Conservation (phyloP, 2,888 invertebrate genomes). For the Sphaeridia pumilis region DNA sequence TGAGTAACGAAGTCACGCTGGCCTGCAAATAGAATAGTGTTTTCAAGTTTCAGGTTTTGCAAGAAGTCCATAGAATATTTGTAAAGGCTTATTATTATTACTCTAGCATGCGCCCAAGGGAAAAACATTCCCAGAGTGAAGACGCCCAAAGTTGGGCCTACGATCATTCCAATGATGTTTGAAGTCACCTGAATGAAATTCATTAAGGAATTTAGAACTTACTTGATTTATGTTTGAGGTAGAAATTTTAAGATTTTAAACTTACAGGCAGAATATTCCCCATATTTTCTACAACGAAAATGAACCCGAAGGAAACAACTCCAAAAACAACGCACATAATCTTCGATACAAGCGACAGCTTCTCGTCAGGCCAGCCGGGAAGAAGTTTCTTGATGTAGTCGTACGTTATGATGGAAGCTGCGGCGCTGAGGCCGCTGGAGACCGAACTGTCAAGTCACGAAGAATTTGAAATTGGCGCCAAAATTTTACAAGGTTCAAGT, state of each 20-base stretch:
- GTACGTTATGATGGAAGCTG: constrained; percentile 45
- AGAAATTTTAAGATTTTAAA: constrained; percentile 8
- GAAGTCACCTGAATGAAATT: constrained; percentile 6
- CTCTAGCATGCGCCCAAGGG: constrained; percentile 72
- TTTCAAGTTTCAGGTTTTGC: not conserved
- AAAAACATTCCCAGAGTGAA: constrained; percentile 81
- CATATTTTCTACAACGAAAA: constrained; percentile 44
- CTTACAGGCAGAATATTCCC: constrained; percentile 43
- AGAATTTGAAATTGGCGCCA: not conserved
- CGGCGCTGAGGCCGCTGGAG: constrained; percentile 47
- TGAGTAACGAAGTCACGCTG: not conserved
- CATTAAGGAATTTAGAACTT: not conserved
- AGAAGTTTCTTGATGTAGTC: constrained; percentile 38
- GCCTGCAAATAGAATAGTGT: not conserved
- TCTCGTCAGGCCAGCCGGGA: constrained; percentile 37
- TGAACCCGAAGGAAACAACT: constrained; percentile 42
- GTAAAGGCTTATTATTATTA: constrained; percentile 38
- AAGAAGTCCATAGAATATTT: not conserved
- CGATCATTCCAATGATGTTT: constrained; percentile 70
- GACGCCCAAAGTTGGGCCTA: constrained; percentile 73
- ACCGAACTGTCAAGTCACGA: constrained; percentile 44
- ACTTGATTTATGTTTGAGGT: not conserved
- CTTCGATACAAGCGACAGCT: constrained; percentile 42
- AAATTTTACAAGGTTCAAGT: not conserved
- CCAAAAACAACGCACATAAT: constrained; percentile 42